These are phyloP conservation scores for Dusona sp. DNA, from an alignment of 2,888 invertebrate species.

Conservation along the genomic window DNA sequence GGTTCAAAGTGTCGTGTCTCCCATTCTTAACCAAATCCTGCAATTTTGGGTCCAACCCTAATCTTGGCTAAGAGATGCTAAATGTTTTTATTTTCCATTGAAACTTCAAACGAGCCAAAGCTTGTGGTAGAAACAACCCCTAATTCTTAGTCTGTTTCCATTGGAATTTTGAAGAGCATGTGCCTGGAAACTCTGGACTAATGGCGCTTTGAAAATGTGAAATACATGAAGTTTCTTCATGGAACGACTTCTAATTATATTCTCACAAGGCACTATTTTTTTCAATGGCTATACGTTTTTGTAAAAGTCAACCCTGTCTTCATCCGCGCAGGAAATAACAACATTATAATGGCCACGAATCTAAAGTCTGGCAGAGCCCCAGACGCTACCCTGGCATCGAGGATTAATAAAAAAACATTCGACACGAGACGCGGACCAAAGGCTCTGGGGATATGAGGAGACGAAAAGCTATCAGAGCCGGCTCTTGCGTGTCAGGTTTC, in stretches of 20 bases:
- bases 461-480: slow-evolving; percentile 48
- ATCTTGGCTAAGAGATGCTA: not conserved
- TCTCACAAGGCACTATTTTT: not conserved
- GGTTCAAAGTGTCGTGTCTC: not conserved
- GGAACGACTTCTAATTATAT: not conserved
- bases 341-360: no score
- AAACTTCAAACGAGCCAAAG: not conserved
- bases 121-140: no score
- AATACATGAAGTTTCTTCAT: not conserved
- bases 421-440: slow-evolving; percentile 27
- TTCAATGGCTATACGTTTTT: not conserved
- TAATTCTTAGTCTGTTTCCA: not conserved
- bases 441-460: slow-evolving; percentile 34
- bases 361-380: slow-evolving; percentile 33
- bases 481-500: slow-evolving; percentile 65
- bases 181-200: not conserved
- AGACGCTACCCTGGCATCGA: slow-evolving; percentile 4
- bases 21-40: not conserved
- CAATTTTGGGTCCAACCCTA: not conserved
- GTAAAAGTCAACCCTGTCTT: not conserved
- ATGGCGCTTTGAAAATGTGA: not conserved
- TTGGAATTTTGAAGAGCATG: not conserved
- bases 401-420: slow-evolving; percentile 37
- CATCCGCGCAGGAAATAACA: not conserved
- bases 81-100: slow-evolving; percentile 16